Conservation (phyloP, 2,113 vertebrate species). For the Candoia aspera region DNA sequence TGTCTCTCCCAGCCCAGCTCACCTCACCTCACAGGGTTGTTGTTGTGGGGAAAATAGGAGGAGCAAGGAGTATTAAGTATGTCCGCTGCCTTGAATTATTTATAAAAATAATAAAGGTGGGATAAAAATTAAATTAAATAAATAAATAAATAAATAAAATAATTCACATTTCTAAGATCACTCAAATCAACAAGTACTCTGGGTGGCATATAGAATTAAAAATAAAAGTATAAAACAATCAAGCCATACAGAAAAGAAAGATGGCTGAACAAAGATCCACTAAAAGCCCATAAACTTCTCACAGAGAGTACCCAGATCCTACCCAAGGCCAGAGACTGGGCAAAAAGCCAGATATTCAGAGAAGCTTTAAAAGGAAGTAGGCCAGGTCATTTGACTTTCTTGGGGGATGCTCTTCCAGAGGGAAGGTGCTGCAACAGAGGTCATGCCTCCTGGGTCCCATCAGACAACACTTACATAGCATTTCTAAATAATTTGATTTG, state of each 20-base stretch:
- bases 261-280: neutral
- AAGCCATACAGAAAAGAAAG: neutral
- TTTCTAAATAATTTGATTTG: neutral
- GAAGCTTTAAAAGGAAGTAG: neutral
- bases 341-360: neutral
- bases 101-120: no score
- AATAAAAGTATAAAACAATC: neutral
- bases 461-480: neutral
- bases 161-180: neutral
- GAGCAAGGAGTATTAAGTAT: no score
- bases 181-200: neutral
- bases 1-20: no score
- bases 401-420: neutral
- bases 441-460: neutral
- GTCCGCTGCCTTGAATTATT: no score
- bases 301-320: neutral
- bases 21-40: no score
- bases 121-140: no score
- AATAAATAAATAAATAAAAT: no score
- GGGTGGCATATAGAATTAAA: neutral
- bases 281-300: neutral
- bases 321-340: neutral
- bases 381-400: neutral
- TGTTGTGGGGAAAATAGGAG: no score
- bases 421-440: neutral